Conservation (phyloP, 1,140 invertebrate genomes). For the Bombus sylvicola region DNA sequence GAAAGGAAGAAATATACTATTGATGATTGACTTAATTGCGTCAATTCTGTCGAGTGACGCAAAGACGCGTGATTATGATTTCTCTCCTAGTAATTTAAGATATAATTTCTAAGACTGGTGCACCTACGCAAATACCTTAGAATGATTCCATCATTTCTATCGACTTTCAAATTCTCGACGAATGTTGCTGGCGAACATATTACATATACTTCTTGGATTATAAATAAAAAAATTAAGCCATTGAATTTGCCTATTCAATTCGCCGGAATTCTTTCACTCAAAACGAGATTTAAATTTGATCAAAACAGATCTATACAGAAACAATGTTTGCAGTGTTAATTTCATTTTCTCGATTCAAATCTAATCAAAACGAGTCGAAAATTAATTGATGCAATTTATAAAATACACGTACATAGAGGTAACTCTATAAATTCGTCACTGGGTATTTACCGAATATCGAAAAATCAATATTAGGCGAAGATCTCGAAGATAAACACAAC, state of each 20-base stretch:
- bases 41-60: neutral
- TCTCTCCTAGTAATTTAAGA: neutral
- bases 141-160: neutral
- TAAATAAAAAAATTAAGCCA: no score
- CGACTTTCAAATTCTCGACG: conserved; percentile 1
- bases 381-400: neutral
- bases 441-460: neutral
- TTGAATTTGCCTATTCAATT: neutral
- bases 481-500: no score
- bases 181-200: neutral
- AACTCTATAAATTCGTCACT: neutral
- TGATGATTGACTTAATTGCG: neutral
- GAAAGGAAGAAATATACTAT: neutral
- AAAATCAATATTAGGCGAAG: neutral
- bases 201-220: neutral
- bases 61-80: neutral
- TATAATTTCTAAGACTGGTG: neutral
- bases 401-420: neutral
- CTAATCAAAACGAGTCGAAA: neutral
- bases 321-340: neutral
- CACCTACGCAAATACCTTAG: conserved; percentile 5
- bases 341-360: neutral
- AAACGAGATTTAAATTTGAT: neutral
- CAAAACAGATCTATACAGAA: neutral
- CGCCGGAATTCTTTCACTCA: neutral